Evolutionary conservation across 2,888 invertebrate genomes (phyloP), one percentile per base, ranked within the genome.

Genomic region (Nemotelus nigrinus): DNA sequence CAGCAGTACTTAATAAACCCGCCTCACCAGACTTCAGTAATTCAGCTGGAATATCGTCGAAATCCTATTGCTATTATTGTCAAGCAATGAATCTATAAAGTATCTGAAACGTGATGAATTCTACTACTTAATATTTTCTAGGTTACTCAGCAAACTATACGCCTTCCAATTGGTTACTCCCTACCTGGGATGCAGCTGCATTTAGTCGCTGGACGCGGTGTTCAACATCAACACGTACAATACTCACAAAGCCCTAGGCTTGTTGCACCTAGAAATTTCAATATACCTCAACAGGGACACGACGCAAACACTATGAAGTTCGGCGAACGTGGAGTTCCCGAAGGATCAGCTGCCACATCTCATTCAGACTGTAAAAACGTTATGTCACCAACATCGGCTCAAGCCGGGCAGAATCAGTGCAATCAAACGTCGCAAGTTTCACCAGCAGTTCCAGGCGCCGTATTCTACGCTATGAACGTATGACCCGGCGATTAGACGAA

Each of bases 401-500:
- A 90, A 79, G 88, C 89, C 41, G 89, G 89, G 85, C 86, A 77
- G 84, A 87, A 80, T 48, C 72, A 77, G 65, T 50, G 64, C 43
- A 43, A 68, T 64, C 78, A 82, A 85, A 85, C 83, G 83, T 87
- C 80, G 82, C 80, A 81, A 50, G 80, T 81, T 70, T 88, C 88
- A 65, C 72, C 78, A 57, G 71, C 78, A 43, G 72, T 74, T 57
- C 84, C 85, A 80, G 85, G 86, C 81, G 91, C 93, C 57, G 89
- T 94, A 53, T 94, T 93, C 85, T 95, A 95, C 84, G 94, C 94
- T 64, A 94, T 95, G 95, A 95, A 95, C 84, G 94, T 95, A 88
- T 95, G 93, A 94, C 91, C 90, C 84, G 89, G 90, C 85, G 89
- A 90, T 88, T 90, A 90, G 89, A 55, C 68, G 45, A 64, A 63